phyloP scores from a whole-genome alignment of 2,888 invertebrate species.

The Digitonthophagus gazella region DNA sequence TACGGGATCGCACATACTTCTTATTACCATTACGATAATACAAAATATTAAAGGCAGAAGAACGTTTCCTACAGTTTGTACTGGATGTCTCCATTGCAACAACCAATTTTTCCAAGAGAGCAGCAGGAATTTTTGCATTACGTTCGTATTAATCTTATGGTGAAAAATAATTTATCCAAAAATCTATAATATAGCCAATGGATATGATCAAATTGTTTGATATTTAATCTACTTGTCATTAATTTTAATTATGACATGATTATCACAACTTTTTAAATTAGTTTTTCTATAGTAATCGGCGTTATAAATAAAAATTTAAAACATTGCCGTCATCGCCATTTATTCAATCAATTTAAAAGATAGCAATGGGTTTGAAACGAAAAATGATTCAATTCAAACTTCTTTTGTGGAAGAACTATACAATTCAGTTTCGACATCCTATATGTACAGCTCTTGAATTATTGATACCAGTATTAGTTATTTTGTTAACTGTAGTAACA shows the following conservation, averaged over 20 bases:
- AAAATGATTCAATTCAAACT: background rate
- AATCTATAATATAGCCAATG: too few relatives aligned
- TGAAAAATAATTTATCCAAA: too few relatives aligned
- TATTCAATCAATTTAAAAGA: background rate
- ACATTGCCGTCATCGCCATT: background rate
- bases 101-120: background rate
- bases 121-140: background rate
- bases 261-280: background rate
- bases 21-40: constrained; percentile 66
- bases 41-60: constrained; percentile 51
- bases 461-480: background rate
- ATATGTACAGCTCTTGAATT: background rate
- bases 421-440: background rate
- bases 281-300: background rate
- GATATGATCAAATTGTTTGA: background rate
- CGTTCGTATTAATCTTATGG: background rate
- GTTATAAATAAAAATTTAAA: background rate
- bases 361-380: background rate
- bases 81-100: background rate
- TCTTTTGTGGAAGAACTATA: constrained; percentile 7
- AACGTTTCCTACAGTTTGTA: background rate
- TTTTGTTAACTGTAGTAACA: background rate
- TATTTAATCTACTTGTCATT: background rate
- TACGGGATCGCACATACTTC: constrained; percentile 64
- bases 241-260: background rate